Base-by-base conservation (phyloP, 2,888 invertebrate species). In the Cheilosia urbana region DNA sequence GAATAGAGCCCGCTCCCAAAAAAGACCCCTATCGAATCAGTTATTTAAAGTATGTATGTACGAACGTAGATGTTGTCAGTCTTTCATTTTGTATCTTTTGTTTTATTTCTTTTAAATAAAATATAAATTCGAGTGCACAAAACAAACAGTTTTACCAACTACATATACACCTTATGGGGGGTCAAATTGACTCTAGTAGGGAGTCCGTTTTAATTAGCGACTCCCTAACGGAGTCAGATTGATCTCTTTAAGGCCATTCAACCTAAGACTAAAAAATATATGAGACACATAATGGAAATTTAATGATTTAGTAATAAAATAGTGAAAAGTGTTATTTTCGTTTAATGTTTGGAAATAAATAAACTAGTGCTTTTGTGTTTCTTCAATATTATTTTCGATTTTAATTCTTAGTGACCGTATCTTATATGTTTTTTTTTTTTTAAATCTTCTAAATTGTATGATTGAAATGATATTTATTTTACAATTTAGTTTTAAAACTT, bases 161-260 rank as follows among this genome's bases (percentile, higher is more conserved):
- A 37, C 37, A 34, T 72, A n/a, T 71, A 40, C 55, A 93, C 94
- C 96, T 95, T 95, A 94, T 95, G 94, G 96, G 76, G 96, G 96
- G 96, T 97, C 95, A 97, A 97, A 97, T 97, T 97, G 97, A 97
- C 97, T 97, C 97, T 97, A 97, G 97, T 97, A 97, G 97, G 97
- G 97, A 97, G 97, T 97, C 97, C 96, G 96, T 96, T 94, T 94
- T 94, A 93, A 94, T 93, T 94, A 95, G 96, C 94, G 97, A 97
- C 97, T 97, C 97, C 97, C 97, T 97, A 97, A 97, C 97, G 96
- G 97, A 97, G 97, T 97, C 97, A 97, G 97, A 96, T 97, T 97
- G 97, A 97, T 96, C 96, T 96, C 96, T 95, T 95, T 95, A 95
- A 95, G 95, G 95, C 94, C 94, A 92, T 91, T 93, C 94, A 93